Evolutionary conservation across 2,888 invertebrate species (phyloP).

Genomic region (Fabriciana adippe): DNA sequence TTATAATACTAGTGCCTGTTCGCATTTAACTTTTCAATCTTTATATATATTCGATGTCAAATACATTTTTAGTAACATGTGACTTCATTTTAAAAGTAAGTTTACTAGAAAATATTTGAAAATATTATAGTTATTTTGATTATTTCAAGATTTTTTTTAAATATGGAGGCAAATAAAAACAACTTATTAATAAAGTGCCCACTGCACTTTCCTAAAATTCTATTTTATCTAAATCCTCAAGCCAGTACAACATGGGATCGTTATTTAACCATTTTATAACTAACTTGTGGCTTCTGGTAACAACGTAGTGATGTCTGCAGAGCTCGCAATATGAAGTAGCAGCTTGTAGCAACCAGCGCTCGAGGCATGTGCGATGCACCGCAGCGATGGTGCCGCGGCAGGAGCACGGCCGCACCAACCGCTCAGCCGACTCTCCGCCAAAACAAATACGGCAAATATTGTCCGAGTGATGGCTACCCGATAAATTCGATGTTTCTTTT

Average conservation of each 20-base stretch:
- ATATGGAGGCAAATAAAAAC: too few relatives aligned
- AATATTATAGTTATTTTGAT: too few relatives aligned
- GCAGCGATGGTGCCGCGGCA: constrained; percentile 77
- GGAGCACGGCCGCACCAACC: constrained; percentile 73
- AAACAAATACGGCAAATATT: constrained; percentile 78
- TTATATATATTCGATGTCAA: too few relatives aligned
- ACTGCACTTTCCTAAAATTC: too few relatives aligned
- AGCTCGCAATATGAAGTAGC: constrained; percentile 77
- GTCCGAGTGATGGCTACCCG: constrained; percentile 59
- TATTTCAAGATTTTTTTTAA: too few relatives aligned
- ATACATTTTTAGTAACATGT: too few relatives aligned
- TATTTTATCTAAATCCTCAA: too few relatives aligned
- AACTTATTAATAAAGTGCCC: too few relatives aligned
- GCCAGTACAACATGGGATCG: too few relatives aligned
- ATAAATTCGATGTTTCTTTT: constrained; percentile 58
- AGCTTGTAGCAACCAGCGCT: constrained; percentile 77
- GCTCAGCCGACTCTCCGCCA: constrained; percentile 74
- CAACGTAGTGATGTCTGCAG: constrained; percentile 72
- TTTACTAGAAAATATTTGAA: too few relatives aligned
- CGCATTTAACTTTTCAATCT: too few relatives aligned
- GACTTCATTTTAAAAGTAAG: too few relatives aligned
- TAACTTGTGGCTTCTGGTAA: constrained; percentile 71
- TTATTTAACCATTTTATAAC: neutral
- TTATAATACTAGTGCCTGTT: neutral
- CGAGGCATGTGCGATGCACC: constrained; percentile 74